Conservation (phyloP, 2,113 vertebrate genomes). For the Piaya cayana region DNA sequence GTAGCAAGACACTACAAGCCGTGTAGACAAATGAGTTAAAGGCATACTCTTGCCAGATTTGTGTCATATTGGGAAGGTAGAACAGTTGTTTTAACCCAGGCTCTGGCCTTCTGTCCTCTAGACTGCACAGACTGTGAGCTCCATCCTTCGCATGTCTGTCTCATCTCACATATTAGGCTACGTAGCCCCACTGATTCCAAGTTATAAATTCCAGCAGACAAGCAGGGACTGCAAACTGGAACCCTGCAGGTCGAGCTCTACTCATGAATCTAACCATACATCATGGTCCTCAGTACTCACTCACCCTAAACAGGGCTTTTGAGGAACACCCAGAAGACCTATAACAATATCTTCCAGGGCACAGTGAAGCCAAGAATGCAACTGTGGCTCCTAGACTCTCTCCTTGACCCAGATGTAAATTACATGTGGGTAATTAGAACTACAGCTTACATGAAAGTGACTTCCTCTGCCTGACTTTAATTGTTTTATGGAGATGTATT, state of each 20-base stretch:
- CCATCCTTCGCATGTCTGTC: not conserved
- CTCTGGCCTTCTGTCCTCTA: not conserved
- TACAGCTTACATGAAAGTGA: constrained; percentile 54
- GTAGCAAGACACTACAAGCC: not conserved
- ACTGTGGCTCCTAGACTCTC: not conserved
- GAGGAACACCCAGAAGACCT: not conserved
- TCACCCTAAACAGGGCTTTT: not conserved
- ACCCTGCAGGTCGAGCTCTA: not conserved
- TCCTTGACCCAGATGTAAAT: constrained; percentile 36
- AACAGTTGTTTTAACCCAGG: not conserved
- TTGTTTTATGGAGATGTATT: constrained; percentile 54
- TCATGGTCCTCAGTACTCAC: not conserved
- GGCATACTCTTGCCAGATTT: not conserved
- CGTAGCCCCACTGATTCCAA: not conserved
- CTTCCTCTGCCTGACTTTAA: constrained; percentile 62
- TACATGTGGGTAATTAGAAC: constrained; percentile 18
- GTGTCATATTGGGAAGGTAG: not conserved
- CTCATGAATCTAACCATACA: constrained; percentile 26
- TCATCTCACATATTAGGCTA: fast-evolving
- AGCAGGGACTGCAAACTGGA: not conserved
- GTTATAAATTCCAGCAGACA: constrained; percentile 14
- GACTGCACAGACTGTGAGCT: not conserved
- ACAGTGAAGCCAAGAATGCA: not conserved
- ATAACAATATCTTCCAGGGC: not conserved
- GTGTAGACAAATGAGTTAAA: not conserved